A percentile compares a stretch with the other conserved stretches of the same genome.
These are phyloP conservation scores for Microcaecilia unicolor DNA, from an alignment of 2,797 vertebrate genomes.

Conservation along the genomic window DNA sequence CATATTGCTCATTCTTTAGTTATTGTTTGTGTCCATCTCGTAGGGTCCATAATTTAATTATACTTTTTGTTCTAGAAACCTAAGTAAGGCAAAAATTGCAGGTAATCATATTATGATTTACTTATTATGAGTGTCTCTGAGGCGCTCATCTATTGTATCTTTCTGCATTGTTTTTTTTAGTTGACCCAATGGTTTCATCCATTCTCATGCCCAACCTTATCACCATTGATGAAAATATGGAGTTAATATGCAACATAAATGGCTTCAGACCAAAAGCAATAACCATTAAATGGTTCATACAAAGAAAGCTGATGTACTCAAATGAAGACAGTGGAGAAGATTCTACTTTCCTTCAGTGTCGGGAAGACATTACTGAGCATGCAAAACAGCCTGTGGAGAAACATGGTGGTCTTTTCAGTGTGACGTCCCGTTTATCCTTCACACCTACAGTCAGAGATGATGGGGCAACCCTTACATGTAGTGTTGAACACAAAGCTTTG, in stretches of 20 bases:
- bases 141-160: background rate
- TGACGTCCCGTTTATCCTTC: constrained; percentile 26
- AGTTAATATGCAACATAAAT: constrained; percentile 33
- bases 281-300: constrained; percentile 34
- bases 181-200: constrained; percentile 28
- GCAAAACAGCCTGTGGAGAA: constrained; percentile 25
- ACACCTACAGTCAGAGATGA: constrained; percentile 30
- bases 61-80: too few relatives aligned
- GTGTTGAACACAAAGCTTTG: constrained; percentile 5
- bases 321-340: background rate
- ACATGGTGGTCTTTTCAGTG: constrained; percentile 12
- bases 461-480: constrained; percentile 3
- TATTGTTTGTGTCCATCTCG: too few relatives aligned
- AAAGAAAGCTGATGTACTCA: background rate
- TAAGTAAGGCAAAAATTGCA: too few relatives aligned
- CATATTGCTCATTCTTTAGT: too few relatives aligned
- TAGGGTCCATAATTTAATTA: too few relatives aligned
- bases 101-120: too few relatives aligned
- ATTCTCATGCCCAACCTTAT: constrained; percentile 28
- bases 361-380: constrained; percentile 23
- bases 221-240: constrained; percentile 15
- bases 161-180: constrained; percentile 13
- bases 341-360: background rate
- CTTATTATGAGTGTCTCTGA: too few relatives aligned
- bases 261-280: constrained; percentile 17